Conservation (phyloP, 2,888 invertebrate species). For the Tubiluchus corallicola region DNA sequence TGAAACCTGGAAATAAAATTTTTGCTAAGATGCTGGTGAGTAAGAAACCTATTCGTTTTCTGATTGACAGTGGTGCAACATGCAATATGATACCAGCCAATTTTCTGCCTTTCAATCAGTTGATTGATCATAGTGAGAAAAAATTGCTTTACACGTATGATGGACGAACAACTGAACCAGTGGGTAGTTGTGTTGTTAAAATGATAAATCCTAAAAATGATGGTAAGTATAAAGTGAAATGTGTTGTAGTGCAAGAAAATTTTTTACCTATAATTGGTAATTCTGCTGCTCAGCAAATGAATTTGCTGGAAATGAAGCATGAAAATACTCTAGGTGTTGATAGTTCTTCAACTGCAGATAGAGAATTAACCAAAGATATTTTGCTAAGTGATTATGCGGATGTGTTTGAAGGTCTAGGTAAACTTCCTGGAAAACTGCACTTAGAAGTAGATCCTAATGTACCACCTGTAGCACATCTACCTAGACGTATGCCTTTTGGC, state of each 20-base stretch:
- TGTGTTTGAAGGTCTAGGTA: background rate
- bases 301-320: too few species aligned
- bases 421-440: background rate
- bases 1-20: background rate
- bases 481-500: slow-evolving; percentile 14
- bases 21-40: background rate
- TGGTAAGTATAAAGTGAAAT: background rate
- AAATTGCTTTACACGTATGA: background rate
- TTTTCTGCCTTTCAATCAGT: background rate
- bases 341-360: background rate
- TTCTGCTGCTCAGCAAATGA: background rate
- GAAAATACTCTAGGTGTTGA: background rate
- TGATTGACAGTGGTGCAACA: background rate
- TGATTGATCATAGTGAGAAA: background rate
- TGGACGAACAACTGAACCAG: background rate
- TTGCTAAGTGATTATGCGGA: background rate
- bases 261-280: background rate
- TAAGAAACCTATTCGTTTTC: background rate
- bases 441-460: background rate
- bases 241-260: background rate
- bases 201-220: slow-evolving; percentile 1
- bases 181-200: background rate
- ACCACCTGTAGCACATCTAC: slow-evolving; percentile 3
- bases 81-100: slow-evolving; percentile 1
- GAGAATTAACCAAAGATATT: background rate